These are phyloP conservation scores for Blastobasis lacticolella DNA, from an alignment of 2,888 invertebrate genomes.

Conservation along the genomic window DNA sequence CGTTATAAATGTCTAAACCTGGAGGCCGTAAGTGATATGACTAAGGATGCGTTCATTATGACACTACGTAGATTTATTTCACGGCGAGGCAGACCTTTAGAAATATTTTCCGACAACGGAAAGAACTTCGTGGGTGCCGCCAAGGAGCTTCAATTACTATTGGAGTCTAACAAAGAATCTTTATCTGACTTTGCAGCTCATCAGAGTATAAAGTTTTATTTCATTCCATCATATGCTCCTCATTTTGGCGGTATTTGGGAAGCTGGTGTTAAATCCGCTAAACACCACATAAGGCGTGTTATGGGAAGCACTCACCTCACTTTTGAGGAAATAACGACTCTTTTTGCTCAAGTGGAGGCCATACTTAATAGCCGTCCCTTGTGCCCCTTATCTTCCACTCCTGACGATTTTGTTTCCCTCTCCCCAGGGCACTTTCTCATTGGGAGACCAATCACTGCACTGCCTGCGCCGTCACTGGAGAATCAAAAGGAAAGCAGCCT, in stretches of 20 bases:
- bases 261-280: conserved; percentile 2
- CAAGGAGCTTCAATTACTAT: not conserved
- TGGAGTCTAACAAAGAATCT: not conserved
- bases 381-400: conserved; percentile 6
- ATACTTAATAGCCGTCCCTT: conserved; percentile 13
- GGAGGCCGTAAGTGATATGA: conserved; percentile 3
- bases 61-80: not conserved
- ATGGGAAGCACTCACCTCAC: conserved; percentile 13
- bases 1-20: conserved; percentile 3
- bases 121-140: not conserved
- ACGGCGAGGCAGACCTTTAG: not conserved
- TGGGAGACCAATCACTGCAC: conserved; percentile 8
- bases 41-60: not conserved
- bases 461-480: not conserved
- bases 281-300: conserved; percentile 6
- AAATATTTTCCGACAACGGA: not conserved
- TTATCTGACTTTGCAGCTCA: not conserved
- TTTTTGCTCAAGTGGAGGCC: conserved; percentile 12
- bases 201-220: not conserved
- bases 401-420: conserved; percentile 10
- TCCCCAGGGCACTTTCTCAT: conserved; percentile 15
- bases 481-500: not conserved
- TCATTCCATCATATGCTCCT: conserved; percentile 2
- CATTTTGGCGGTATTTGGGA: conserved; percentile 5
- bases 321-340: conserved; percentile 10